phyloP scores from a whole-genome alignment of 2,113 vertebrate genomes.

The Labeo rohita region DNA sequence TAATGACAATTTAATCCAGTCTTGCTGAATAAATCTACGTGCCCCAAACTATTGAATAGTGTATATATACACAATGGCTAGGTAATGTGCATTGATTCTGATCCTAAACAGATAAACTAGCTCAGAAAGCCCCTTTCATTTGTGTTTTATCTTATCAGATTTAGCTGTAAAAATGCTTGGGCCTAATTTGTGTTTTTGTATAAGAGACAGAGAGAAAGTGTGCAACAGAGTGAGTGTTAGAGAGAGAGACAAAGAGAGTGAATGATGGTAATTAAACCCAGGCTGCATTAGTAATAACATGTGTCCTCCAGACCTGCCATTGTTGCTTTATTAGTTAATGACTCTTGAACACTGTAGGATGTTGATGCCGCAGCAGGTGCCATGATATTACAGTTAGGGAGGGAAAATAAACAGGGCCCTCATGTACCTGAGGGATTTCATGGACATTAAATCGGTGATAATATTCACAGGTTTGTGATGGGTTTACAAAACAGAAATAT shows the following conservation, averaged over 20 bases:
- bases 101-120: not conserved
- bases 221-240: not conserved
- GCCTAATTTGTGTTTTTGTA: slow-evolving; percentile 6
- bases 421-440: not conserved
- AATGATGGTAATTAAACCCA: slow-evolving; percentile 49
- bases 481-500: slow-evolving; percentile 15
- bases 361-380: slow-evolving; percentile 32
- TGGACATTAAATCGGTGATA: not conserved
- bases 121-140: not conserved
- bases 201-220: not conserved
- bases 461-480: not conserved
- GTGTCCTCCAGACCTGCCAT: slow-evolving; percentile 41
- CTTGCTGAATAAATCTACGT: not conserved
- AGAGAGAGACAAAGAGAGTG: slow-evolving; percentile 11
- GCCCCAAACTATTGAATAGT: not conserved
- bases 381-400: slow-evolving; percentile 6
- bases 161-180: not conserved
- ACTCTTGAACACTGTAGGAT: slow-evolving; percentile 47
- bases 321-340: slow-evolving; percentile 53
- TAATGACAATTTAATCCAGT: not conserved
- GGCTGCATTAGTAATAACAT: slow-evolving; percentile 44
- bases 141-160: not conserved
- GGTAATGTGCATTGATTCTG: not conserved
- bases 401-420: slow-evolving; percentile 35
- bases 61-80: not conserved